Conservation (phyloP, 2,113 vertebrate genomes). For the Gambusia affinis region DNA sequence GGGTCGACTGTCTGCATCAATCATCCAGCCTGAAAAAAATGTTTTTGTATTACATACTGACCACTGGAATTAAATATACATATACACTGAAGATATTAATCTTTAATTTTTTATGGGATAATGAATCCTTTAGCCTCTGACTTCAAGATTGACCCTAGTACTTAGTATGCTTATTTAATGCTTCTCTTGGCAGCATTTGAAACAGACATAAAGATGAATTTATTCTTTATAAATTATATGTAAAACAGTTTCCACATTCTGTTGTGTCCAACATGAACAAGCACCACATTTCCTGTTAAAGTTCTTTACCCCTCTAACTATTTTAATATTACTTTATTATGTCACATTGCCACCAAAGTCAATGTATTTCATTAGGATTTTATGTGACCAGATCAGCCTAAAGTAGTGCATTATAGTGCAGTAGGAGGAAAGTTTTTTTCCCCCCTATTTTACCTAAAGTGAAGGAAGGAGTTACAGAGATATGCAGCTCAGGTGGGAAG, state of each 20-base stretch:
- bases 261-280: background rate
- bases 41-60: background rate
- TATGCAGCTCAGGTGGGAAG: too few species aligned
- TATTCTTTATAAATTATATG: constrained; percentile 1
- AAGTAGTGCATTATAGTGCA: background rate
- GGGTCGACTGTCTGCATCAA: constrained; percentile 96
- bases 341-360: background rate
- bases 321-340: background rate
- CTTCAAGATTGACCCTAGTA: constrained; percentile 1
- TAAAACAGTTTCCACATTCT: background rate
- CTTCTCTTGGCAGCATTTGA: constrained; percentile 7
- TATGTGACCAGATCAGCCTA: background rate
- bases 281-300: background rate
- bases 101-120: too few species aligned
- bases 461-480: background rate
- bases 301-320: background rate
- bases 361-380: background rate
- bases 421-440: background rate
- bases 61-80: background rate
- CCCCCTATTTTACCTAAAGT: too few species aligned
- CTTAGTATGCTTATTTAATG: background rate
- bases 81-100: too few species aligned
- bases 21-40: constrained; percentile 93
- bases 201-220: constrained; percentile 2
- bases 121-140: background rate